Evolutionary conservation across 64 coral and sea anemone species (phyloP), one percentile per base, ranked within the genome.

Genomic region (Montipora foliosa): DNA sequence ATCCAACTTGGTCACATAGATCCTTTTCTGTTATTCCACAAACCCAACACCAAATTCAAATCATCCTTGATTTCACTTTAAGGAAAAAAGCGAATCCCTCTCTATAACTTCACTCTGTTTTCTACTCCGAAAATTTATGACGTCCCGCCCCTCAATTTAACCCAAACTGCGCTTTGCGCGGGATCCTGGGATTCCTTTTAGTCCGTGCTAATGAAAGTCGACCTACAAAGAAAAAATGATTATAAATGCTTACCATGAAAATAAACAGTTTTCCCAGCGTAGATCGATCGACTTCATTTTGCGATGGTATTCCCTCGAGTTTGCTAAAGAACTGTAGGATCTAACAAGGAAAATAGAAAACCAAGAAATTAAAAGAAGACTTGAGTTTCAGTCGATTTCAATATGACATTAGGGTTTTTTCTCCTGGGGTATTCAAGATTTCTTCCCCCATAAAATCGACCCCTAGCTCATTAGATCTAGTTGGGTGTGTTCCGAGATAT

Each of bases 231-330:
- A 64, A 12, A 12, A 15, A 14, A 64, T 64, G 0, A 15, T 64
- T 12, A 12, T 15, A 12, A 64, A 12, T 11, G 17, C 29, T 62
- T 89, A 95, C 94, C 94, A 87, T 95, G 90, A 95, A 95, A 84
- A 95, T 92, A 21, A 89, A 95, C 53, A 95, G 64, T 50, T 92
- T 95, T 81, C 84, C 76, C 17, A 95, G 67, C 8, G 46, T 52
- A 50, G 90, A 92, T 82, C 73, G 75, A 29, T 87, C 83, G 8
- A 88, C 94, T 89, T 87, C 77, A 89, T 77, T 92, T 24, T 74
- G 72, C 5, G 94, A 88, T 5, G 49, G 66, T 74, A 95, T 52
- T 77, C 94, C 94, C 12, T 95, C 82, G 5, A 87, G 55, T 8
- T 87, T 95, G 50, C 90, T 88, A 47, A 95, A 92, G 8, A 83